Percentiles rank a stretch among this genome's conserved stretches.
These are phyloP conservation scores for Falco naumanni DNA, from an alignment of 2,797 vertebrate genomes.

Conservation along the genomic window DNA sequence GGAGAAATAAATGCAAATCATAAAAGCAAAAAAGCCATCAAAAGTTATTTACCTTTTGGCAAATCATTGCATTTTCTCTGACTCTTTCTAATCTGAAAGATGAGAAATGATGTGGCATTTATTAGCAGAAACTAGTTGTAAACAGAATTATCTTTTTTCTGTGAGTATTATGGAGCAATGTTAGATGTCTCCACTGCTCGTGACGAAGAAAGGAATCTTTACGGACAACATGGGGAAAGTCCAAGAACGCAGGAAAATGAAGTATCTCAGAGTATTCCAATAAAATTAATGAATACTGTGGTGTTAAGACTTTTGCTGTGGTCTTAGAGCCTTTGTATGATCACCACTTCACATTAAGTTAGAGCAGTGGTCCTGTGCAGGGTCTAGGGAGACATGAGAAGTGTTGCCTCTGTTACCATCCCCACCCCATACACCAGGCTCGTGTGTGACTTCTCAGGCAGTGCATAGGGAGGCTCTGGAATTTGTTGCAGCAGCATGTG, in stretches of 20 bases:
- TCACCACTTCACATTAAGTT: not conserved
- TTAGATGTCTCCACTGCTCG: not conserved
- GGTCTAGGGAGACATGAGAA: not conserved
- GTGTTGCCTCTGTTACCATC: not conserved
- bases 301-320: not conserved
- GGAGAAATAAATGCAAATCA: not conserved
- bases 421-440: not conserved
- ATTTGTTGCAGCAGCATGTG: not conserved
- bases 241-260: not conserved
- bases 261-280: not conserved
- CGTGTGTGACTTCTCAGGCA: accelerated
- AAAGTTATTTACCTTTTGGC: not conserved
- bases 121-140: not conserved
- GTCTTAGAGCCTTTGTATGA: not conserved
- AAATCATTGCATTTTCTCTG: not conserved
- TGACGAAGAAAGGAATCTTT: not conserved
- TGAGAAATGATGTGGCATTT: not conserved
- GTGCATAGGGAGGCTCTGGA: not conserved
- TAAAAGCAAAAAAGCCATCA: not conserved
- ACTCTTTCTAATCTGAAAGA: not conserved
- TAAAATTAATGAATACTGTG: not conserved
- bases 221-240: not conserved
- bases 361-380: not conserved
- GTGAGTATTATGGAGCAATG: not conserved
- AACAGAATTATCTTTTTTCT: not conserved